Conservation (phyloP, 2,888 invertebrate species). For the Cybosia mesomella region DNA sequence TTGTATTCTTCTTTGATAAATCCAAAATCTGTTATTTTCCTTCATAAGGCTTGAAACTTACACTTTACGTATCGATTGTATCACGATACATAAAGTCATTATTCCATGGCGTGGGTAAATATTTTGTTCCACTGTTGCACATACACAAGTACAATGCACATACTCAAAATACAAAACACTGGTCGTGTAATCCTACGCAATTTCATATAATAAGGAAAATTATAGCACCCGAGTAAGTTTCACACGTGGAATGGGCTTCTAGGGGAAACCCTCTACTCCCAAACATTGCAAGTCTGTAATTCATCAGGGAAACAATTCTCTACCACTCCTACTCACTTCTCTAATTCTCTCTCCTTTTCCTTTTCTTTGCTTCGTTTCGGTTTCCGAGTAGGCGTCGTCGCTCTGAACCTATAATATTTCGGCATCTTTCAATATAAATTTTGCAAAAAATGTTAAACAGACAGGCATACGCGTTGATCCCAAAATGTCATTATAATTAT, state of each 20-base stretch:
- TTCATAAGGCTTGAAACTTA: no score
- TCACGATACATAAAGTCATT: no score
- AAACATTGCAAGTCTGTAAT: no score
- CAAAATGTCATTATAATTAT: slow-evolving; percentile 60
- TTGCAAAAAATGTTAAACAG: slow-evolving; percentile 60
- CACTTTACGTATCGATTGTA: no score
- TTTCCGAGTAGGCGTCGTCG: slow-evolving; percentile 73
- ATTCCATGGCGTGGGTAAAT: background rate
- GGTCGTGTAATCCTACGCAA: background rate
- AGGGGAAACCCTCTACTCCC: background rate
- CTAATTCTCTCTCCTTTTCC: slow-evolving; percentile 65
- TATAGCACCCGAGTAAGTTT: background rate
- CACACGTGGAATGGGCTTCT: background rate
- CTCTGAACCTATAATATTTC: slow-evolving; percentile 81
- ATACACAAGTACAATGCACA: background rate
- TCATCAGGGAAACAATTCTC: background rate
- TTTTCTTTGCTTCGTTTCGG: slow-evolving; percentile 64
- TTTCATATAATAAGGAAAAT: background rate
- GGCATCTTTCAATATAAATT: slow-evolving; percentile 78
- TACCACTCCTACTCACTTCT: slow-evolving; percentile 55
- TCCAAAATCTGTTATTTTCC: no score
- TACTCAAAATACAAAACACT: background rate
- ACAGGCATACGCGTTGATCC: slow-evolving; percentile 41
- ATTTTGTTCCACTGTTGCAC: background rate
- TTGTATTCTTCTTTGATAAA: no score